Evolutionary conservation across 2,113 vertebrate species (phyloP), one percentile per base, ranked within the genome.

Genomic region (Telmatochromis sp.): DNA sequence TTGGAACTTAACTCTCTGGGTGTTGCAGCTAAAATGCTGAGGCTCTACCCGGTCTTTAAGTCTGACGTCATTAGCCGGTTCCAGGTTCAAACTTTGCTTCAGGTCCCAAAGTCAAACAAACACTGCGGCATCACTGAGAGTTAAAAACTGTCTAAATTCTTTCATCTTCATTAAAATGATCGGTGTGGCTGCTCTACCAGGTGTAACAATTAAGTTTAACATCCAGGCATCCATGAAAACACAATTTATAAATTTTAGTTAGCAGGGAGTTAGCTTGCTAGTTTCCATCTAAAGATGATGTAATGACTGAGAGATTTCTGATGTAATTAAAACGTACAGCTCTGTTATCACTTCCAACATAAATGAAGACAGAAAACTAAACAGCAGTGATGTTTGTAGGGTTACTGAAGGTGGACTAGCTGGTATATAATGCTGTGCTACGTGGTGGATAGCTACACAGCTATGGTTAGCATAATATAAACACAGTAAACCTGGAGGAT

Each of bases 31-130:
- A 23, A 42, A 71, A 71, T 42, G 2, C 37, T 0, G 13, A 26
- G 31, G 0, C 58, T 63, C 15, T 11, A 0, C 28, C 0, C 5
- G 1, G 15, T 60, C 57, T 33, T 60, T 6, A 31, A 3, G 5
- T 60, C 28, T 19, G 57, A 60, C 15, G 10, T 4, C 15, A 60
- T 33, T 60, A 33, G 57, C 28, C 2, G 15, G 28, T 60, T 60
- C 28, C 57, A 15, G 5, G 28, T 33, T 31, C 57, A 33, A 60
- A 60, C 57, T 60, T 17, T 31, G 57, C 15, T 60, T 33, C 57
- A 60, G 5, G 57, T 33, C 5, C 57, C 28, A 60, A 60, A 33
- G 57, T 1, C 57, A 60, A 60, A 33, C 2, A 2, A 60, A 19
- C 57, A 33, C 57, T 60, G 28, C 0, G 1, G 5, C 57, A 60